Evolutionary conservation across 2,888 invertebrate species (phyloP), one percentile per base, ranked within the genome.

Genomic region (Machimus rusticus): DNA sequence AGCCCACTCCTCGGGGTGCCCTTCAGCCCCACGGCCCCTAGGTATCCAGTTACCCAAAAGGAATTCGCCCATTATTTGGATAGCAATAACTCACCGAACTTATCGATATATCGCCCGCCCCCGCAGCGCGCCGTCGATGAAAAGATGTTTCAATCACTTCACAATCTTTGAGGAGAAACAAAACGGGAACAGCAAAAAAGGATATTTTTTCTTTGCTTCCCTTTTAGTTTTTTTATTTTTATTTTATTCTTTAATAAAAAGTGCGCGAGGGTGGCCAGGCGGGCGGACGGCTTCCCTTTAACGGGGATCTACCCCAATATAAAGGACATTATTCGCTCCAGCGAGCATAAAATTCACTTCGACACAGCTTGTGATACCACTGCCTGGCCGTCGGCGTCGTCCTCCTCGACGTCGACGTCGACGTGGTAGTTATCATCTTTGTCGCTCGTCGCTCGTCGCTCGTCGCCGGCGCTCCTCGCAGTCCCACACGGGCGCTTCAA

Each of bases 331-430:
- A 87, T 87, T 78, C 87, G 78, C 78, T 86, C 74, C 88, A 88
- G 76, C 84, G 84, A 77, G 87, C 88, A 88, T 87, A 88, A 88
- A 86, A 88, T 88, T 88, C 84, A 87, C 88, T 84, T 87, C 84
- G 84, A 66, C 84, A 82, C 46, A 88, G 39, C 76, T 88, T 79
- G 74, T 76, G 37, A 76, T 66, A 82, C 34, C 34, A 57, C 37
- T 6, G 51, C 74, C 34, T 46, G 34, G 23, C 66, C 19, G 66
- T 66, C 12, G 12, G 9, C 57, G 51, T 57, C 8, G 55, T 0
- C 19, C 0, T 55, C n/a, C 5, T 55, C 55, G 16, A 16, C 5
- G 55, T 55, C n/a, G 55, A 55, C 55, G 6, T 55, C 55, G 19
- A 55, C 55, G 8, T 66, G 12, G 28, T 66, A 66, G 66, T 66